Evolutionary conservation across 2,797 vertebrate genomes (phyloP).

Genomic region (Bothrops alternatus): DNA sequence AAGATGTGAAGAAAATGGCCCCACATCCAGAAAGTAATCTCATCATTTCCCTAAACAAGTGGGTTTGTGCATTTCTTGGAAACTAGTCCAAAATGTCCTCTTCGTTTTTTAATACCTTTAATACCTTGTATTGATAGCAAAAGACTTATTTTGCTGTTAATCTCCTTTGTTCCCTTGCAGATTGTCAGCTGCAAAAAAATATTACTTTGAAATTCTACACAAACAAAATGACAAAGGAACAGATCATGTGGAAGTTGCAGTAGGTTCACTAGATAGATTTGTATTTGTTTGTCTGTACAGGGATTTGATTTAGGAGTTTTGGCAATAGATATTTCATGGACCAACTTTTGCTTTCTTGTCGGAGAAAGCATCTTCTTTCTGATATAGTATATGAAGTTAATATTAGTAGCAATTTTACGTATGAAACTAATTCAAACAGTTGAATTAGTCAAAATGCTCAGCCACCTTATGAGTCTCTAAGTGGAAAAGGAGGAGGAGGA

Average conservation of each 20-base stretch:
- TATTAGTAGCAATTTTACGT: neutral
- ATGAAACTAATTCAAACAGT: neutral
- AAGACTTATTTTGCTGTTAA: slow-evolving; percentile 2
- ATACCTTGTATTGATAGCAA: neutral
- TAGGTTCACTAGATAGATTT: slow-evolving; percentile 67
- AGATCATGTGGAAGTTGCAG: slow-evolving; percentile 91
- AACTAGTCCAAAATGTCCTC: neutral
- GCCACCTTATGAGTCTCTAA: neutral
- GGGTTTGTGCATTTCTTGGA: neutral
- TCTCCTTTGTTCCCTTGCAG: slow-evolving; percentile 61
- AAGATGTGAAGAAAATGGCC: neutral
- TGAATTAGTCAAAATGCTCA: neutral
- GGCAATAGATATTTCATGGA: neutral
- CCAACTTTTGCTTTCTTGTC: rapidly evolving
- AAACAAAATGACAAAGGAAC: slow-evolving; percentile 86
- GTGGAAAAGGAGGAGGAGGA: neutral
- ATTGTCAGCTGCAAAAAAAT: slow-evolving; percentile 76
- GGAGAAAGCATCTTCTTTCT: slow-evolving; percentile 8
- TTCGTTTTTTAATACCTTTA: slow-evolving; percentile 3
- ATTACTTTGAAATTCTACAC: slow-evolving; percentile 94
- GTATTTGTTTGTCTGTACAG: rapidly evolving
- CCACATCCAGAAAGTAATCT: neutral
- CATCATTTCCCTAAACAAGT: neutral
- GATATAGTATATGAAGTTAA: neutral
- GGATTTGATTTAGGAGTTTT: rapidly evolving